Evolutionary conservation across 2,888 invertebrate species (phyloP), one percentile per base, ranked within the genome.

Genomic region (Cistogaster globosa): DNA sequence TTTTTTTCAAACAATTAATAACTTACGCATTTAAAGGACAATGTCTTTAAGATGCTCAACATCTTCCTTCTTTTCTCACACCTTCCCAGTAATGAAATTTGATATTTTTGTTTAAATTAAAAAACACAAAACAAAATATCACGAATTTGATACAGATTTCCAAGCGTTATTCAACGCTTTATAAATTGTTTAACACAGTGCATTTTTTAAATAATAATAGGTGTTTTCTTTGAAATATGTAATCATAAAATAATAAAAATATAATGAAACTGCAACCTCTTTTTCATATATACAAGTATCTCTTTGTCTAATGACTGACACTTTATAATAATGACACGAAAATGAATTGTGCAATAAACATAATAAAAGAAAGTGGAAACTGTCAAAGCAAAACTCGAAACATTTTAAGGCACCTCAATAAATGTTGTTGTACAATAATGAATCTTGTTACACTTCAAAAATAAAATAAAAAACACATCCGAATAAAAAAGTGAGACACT

Each of bases 311-410:
- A 22, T 18, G 42, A 53, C 67, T 75, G 78, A 82, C 78, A 85
- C 69, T 82, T 68, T 20, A 60, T 11, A 22, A 78, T 48, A 78
- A 78, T 75, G 81, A 55, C 42, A 74, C 60, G 85, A 77, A 82
- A 85, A 57, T 78, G 58, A 42, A 45, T 12, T 18, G 45, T 42
- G 62, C 12, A 42, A 58, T 26, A 11, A 18, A 32, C 8, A 42
- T n/a, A 57, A 20, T 51, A 4, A 32, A 57, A 32, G 32, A 42
- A 38, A 51, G 63, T 53, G 60, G 14, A 58, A 68, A 57, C 51
- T 60, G 58, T 69, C 48, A 77, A 58, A 77, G n/a, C 53, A 67
- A 60, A 55, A 69, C 26, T 22, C 45, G 62, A 38, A 51, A 65
- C 51, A 57, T 57, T 71, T 63, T 53, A 65, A 53, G 20, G 48